phyloP scores from a whole-genome alignment of 2,113 vertebrate species.

The Ginglymostoma cirratum region DNA sequence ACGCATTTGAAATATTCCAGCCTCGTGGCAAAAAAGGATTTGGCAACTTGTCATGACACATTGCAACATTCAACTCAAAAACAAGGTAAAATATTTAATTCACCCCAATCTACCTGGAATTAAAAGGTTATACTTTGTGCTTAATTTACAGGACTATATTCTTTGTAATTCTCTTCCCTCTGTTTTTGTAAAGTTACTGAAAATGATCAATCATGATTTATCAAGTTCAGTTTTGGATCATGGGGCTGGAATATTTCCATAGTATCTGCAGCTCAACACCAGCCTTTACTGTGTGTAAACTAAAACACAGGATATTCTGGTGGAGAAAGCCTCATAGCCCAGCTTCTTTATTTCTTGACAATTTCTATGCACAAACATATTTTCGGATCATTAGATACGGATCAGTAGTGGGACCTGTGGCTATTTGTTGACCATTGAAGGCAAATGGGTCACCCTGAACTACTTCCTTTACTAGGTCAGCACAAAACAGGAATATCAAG shows the following conservation, averaged over 20 bases:
- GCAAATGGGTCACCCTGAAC: background rate
- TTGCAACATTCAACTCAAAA: background rate
- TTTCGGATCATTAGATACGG: background rate
- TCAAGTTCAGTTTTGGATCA: background rate
- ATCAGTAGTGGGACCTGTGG: background rate
- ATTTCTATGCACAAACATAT: background rate
- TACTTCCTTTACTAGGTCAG: background rate
- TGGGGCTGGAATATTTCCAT: background rate
- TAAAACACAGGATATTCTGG: background rate
- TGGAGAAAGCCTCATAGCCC: background rate
- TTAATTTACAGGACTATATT: background rate
- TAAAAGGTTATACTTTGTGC: background rate
- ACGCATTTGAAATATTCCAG: background rate
- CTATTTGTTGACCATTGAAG: background rate
- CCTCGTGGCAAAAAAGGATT: background rate
- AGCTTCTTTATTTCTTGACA: background rate
- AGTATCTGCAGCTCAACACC: background rate
- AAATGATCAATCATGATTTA: background rate
- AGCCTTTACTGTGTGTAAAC: background rate
- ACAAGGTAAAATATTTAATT: background rate
- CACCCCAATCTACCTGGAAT: background rate
- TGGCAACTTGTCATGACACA: background rate
- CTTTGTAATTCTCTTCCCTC: background rate
- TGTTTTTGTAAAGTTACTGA: background rate
- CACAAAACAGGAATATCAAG: background rate